Evolutionary conservation across 2,888 invertebrate genomes (phyloP), one percentile per base, ranked within the genome.

Genomic region (Dusona sp.): DNA sequence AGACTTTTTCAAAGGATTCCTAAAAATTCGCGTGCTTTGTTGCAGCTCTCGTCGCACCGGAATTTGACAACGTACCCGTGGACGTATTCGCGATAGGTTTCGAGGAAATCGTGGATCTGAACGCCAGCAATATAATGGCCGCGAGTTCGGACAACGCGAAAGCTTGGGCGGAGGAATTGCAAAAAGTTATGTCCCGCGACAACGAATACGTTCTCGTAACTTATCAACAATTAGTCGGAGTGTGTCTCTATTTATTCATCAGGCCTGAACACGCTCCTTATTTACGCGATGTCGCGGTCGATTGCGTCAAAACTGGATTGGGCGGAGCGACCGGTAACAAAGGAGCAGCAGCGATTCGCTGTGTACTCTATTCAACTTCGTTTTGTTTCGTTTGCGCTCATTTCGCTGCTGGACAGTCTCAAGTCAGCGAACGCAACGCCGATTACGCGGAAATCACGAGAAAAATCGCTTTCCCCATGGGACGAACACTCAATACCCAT

Each of bases 21-120:
- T 11, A 42, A 19, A n/a, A 67, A 2, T 72, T 61, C 57, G n/a
- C 78, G 19, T 67, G 72, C 88, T 87, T 88, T 87, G 74, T 90
- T 92, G 22, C 88, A 94, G 95, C 94, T 54, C 90, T 95, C 36
- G 94, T 95, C 57, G 92, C 94, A 51, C 89, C 94, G 2, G 91
- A 94, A 65, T 94, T 94, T 80, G 95, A 95, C 87, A 92, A 96
- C 83, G 95, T 95, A 85, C 97, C 98, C 25, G 97, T 98, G 77
- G 99, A 99, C 94, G 97, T 99, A 86, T 99, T 97, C 95, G 99
- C 99, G 0, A 97, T 99, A 93, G 99, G 99, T 25, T 99, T 99
- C 95, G 98, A 99, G 94, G 99, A 99, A 95, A 99, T 99, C 89
- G 99, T 99, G 13, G 99, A 99, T 95, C 95, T 99, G 89, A 99